A percentile compares a stretch with the other conserved stretches of the same genome.
phyloP scores from a whole-genome alignment of 2,113 vertebrate genomes.

The Poeciliopsis occidentalis region DNA sequence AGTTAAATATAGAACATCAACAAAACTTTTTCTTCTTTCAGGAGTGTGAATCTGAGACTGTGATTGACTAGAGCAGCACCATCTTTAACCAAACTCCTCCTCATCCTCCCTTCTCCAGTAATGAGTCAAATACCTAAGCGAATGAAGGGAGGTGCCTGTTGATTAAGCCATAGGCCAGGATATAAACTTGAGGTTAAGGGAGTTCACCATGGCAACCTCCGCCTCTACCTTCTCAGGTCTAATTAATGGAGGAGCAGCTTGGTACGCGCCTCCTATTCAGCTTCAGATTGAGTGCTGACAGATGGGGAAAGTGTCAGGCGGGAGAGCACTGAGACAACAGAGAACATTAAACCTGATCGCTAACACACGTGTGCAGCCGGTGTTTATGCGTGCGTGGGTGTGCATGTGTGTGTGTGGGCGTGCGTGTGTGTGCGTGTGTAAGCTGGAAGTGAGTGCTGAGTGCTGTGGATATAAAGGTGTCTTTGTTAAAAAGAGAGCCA shows the following conservation, averaged over 20 bases:
- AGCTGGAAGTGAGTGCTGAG: conserved; percentile 61
- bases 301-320: conserved; percentile 72
- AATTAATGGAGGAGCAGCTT: conserved; percentile 67
- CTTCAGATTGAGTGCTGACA: conserved; percentile 65
- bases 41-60: conserved; percentile 46
- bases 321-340: conserved; percentile 69
- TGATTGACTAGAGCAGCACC: conserved; percentile 64
- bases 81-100: conserved; percentile 23
- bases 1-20: conserved; percentile 8
- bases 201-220: conserved; percentile 35
- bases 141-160: conserved; percentile 57
- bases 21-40: conserved; percentile 45
- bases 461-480: conserved; percentile 76
- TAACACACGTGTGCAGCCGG: conserved; percentile 43
- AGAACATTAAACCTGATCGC: conserved; percentile 73
- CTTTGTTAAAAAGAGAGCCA: conserved; percentile 77
- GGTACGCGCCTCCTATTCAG: conserved; percentile 58
- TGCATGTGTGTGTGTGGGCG: conserved; percentile 6
- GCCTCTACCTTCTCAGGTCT: conserved; percentile 17
- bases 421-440: conserved; percentile 12
- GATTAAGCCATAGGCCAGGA: conserved; percentile 60
- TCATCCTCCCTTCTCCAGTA: conserved; percentile 24
- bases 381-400: neutral
- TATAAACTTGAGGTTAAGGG: conserved; percentile 54
- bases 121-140: conserved; percentile 59